Base-by-base conservation (phyloP, 92 coral and sea anemone species). In the Isaurus tuberculatus region DNA sequence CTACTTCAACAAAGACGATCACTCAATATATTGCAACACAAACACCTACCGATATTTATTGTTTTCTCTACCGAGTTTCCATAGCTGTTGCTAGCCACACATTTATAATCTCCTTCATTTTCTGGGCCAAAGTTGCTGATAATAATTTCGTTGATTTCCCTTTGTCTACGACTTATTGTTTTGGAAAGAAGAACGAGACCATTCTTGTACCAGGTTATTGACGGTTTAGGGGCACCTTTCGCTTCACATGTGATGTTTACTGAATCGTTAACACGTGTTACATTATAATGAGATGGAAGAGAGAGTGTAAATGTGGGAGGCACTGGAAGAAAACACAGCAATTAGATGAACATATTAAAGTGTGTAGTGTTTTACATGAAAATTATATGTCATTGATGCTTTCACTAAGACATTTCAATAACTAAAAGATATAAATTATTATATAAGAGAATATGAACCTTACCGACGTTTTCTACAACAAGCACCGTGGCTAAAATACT, bases 21-120 rank as follows among this genome's bases (percentile, higher is more conserved):
- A n/a, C n/a, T n/a, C n/a, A n/a, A n/a, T n/a, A n/a, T n/a, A n/a
- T n/a, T n/a, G n/a, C n/a, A n/a, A n/a, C n/a, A n/a, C n/a, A n/a
- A 40, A 40, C 5, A 64, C 70, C n/a, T 16, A 64, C 70, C 70
- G 26, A 64, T 64, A 10, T 64, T 64, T 36, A 64, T 64, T 17
- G 8, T 29, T 64, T 64, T 64, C 34, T 27, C 70, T n/a, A 64
- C 40, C 17, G 17, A 10, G 70, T 64, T 36, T 25, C 70, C 70
- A 29, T 28, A 64, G 28, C 19, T 25, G 36, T 64, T 64, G 5
- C 33, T 64, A 25, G 70, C 37, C 17, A 64, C 33, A n/a, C 70
- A 64, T 17, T 64, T 64, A 17, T 26, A 64, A 2, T 16, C 19
- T 64, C 70, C 70, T 36, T 64, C 40, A 29, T 64, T 26, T 15